These are phyloP conservation scores for Deroplatys truncata DNA, from an alignment of 2,888 invertebrate genomes.

Conservation along the genomic window DNA sequence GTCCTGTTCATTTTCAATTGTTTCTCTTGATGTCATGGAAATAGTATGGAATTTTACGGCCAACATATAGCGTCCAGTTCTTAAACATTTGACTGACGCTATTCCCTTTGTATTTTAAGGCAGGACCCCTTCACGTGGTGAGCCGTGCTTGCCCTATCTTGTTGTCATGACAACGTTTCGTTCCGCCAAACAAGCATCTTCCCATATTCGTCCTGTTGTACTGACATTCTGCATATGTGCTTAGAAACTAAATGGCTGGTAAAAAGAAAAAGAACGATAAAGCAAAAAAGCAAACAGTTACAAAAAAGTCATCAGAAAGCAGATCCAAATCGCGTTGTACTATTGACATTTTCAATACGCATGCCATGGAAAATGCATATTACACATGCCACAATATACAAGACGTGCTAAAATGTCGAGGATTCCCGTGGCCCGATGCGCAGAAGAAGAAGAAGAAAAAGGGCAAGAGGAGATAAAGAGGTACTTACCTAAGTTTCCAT, in stretches of 20 bases:
- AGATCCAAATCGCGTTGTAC: constrained; percentile 55
- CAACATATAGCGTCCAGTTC: no score
- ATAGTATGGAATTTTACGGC: no score
- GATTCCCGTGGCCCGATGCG: constrained; percentile 85
- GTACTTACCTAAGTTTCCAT: background rate
- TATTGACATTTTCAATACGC: constrained; percentile 81
- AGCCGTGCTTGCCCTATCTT: no score
- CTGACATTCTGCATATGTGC: no score
- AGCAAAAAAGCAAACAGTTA: constrained; percentile 18
- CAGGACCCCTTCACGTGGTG: no score
- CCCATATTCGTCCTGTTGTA: no score
- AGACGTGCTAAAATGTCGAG: constrained; percentile 77
- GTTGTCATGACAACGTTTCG: no score
- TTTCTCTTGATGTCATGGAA: no score
- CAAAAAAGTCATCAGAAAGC: constrained; percentile 28
- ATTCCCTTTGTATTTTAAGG: no score
- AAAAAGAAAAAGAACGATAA: constrained; percentile 23
- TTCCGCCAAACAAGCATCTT: no score
- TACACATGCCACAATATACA: constrained; percentile 91
- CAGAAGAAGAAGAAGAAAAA: constrained; percentile 74
- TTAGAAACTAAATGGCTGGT: background rate
- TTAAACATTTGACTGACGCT: no score
- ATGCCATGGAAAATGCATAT: constrained; percentile 92
- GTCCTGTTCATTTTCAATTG: no score
- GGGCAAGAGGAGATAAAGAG: constrained; percentile 59